These are phyloP conservation scores for Atherinomorus stipes DNA, from an alignment of 2,113 vertebrate genomes.

Conservation along the genomic window DNA sequence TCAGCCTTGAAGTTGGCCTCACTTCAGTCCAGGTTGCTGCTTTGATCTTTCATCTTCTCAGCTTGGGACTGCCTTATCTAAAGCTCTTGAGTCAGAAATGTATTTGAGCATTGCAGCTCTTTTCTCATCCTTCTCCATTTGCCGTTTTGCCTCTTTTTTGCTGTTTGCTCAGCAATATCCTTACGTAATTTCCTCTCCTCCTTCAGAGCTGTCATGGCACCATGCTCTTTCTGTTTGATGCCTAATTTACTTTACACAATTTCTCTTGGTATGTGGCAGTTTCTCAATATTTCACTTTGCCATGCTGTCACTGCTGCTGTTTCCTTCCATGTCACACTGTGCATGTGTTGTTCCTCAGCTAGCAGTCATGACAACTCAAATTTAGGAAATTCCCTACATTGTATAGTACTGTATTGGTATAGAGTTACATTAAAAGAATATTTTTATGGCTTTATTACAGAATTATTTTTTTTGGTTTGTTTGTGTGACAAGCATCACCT, in stretches of 20 bases:
- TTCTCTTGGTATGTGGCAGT: not conserved
- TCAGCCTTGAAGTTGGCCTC: not conserved
- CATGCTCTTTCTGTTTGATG: not conserved
- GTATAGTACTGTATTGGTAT: no score
- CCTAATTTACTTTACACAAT: not conserved
- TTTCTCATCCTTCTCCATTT: not conserved
- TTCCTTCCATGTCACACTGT: not conserved
- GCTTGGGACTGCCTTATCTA: conserved; percentile 2
- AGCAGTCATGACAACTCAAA: not conserved
- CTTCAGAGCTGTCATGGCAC: not conserved
- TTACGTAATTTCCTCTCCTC: not conserved
- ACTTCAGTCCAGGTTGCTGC: not conserved
- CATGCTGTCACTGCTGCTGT: not conserved
- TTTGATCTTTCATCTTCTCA: not conserved
- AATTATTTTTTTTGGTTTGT: no score
- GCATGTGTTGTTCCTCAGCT: not conserved
- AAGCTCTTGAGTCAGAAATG: not conserved
- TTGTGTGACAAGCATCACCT: no score
- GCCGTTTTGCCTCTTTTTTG: not conserved
- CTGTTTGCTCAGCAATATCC: not conserved
- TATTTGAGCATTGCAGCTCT: not conserved
- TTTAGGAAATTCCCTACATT: no score
- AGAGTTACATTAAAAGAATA: no score
- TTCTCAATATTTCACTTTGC: not conserved
- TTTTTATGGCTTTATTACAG: no score